Conservation (phyloP, 2,113 vertebrate species). For the Mugil cephalus region DNA sequence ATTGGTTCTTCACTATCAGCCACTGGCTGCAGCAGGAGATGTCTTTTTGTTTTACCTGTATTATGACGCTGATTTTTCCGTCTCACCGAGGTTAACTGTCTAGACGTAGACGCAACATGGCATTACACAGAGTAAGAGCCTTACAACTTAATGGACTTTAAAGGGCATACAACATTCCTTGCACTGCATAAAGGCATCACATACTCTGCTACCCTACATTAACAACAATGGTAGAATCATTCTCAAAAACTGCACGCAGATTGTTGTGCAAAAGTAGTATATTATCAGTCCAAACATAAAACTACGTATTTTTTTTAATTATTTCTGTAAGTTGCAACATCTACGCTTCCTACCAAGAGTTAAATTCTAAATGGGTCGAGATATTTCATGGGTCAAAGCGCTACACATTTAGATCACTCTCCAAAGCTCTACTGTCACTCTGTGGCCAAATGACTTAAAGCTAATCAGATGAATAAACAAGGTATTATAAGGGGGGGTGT, state of each 20-base stretch:
- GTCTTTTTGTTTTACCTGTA: conserved; percentile 6
- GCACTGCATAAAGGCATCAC: conserved; percentile 5
- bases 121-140: conserved; percentile 80
- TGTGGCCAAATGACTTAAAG: conserved; percentile 59
- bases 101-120: conserved; percentile 64
- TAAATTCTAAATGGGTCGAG: conserved; percentile 23
- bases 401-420: conserved; percentile 24
- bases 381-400: conserved; percentile 37
- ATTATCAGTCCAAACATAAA: neutral
- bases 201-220: neutral
- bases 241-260: neutral
- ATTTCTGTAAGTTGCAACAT: neutral
- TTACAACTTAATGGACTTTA: conserved; percentile 81
- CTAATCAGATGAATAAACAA: conserved; percentile 71
- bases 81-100: conserved; percentile 51
- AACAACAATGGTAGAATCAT: neutral
- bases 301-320: neutral
- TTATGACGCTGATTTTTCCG: conserved; percentile 43
- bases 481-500: conserved; percentile 67
- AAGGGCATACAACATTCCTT: conserved; percentile 42
- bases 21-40: neutral
- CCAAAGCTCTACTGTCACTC: conserved; percentile 15
- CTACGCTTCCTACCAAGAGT: neutral
- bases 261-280: too few relatives aligned
- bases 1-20: neutral